phyloP scores from a whole-genome alignment of 2,113 vertebrate species.

The Notothenia coriiceps region DNA sequence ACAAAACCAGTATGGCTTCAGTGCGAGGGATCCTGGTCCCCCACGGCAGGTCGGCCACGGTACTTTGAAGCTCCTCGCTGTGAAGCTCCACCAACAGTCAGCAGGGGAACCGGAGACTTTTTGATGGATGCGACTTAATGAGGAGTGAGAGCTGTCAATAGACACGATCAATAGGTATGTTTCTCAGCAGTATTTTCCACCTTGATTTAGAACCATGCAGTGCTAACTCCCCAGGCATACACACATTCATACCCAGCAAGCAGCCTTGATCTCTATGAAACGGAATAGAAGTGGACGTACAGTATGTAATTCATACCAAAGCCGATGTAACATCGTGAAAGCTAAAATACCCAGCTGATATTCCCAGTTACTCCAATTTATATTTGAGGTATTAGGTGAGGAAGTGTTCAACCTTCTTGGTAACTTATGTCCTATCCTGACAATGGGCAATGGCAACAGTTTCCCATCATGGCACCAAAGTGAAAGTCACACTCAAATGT shows the following conservation, averaged over 20 bases:
- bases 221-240: not conserved
- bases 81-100: slow-evolving; percentile 24
- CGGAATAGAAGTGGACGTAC: not conserved
- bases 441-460: not conserved
- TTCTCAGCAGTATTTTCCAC: slow-evolving; percentile 19
- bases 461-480: not conserved
- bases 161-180: slow-evolving; percentile 40
- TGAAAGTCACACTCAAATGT: not conserved
- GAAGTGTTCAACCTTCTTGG: not conserved
- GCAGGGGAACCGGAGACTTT: slow-evolving; percentile 8
- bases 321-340: not conserved
- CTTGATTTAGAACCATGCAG: not conserved
- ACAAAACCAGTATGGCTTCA: not conserved
- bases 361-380: not conserved
- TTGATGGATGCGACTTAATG: slow-evolving; percentile 62
- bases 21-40: not conserved
- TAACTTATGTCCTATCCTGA: not conserved
- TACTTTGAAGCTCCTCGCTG: not conserved
- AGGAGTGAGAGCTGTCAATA: slow-evolving; percentile 64
- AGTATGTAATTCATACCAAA: not conserved
- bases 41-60: not conserved
- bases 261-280: slow-evolving; percentile 13
- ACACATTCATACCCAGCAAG: not conserved
- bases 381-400: not conserved
- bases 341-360: not conserved